Evolutionary conservation across 2,797 vertebrate genomes (phyloP), one percentile per base, ranked within the genome.

Genomic region (Psittacula echo): DNA sequence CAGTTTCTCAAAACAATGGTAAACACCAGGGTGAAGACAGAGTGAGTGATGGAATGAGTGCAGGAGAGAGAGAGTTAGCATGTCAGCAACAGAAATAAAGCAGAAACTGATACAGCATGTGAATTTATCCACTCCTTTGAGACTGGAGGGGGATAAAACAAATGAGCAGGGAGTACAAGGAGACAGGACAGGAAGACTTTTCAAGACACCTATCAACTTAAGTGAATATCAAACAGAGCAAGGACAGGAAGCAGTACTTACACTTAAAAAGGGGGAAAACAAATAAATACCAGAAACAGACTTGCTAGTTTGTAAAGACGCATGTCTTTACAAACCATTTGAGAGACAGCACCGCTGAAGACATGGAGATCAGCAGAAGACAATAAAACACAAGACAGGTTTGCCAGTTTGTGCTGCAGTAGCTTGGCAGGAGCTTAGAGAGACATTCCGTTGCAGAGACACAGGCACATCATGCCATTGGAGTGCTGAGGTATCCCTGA

Each of bases 21-120:
- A 79, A 90, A 86, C 47, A 82, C 5, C 21, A 39, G 0, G 0
- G 50, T 58, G 39, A 94, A 78, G 66, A 45, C 62, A 86, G 53
- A 8, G 34, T 22, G 61, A 92, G 85, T 44, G 77, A 88, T 20
- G 41, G 64, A 94, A 71, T 48, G 80, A 85, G 77, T 2, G 10
- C 62, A 88, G 34, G 50, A 62, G 56, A n/a, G 19, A 48, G 17
- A 37, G 26, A 65, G 21, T 42, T 72, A 60, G 37, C 27, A 44
- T 0, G 8, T 81, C 44, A 89, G 82, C 89, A 94, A 72, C 24
- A 84, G 76, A 68, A 92, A 79, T 79, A 93, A 94, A 91, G 66
- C 45, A 91, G 58, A 87, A 91, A n/a, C 17, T 58, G 75, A 62
- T 34, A 76, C 41, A 89, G 84, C 29, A 6, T 4, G 26, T 58